Evolutionary conservation across 2,888 invertebrate species (phyloP).

Genomic region (Sylvicola cinctus): DNA sequence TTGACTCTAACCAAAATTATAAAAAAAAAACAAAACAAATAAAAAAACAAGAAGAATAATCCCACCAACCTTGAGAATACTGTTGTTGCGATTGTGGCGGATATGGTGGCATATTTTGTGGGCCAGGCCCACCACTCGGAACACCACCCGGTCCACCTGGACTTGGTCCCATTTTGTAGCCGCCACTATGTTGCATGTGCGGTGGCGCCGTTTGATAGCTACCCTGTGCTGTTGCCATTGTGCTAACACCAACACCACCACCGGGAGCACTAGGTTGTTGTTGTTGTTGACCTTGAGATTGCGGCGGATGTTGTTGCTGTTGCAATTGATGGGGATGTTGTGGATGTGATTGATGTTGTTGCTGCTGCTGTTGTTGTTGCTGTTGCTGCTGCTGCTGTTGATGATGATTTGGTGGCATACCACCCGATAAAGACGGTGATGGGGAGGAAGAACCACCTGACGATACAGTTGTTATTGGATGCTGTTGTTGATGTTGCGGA

Average conservation of each 20-base stretch:
- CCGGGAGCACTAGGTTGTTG: slow-evolving; percentile 5
- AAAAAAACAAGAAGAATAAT: neutral
- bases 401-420: slow-evolving; percentile 19
- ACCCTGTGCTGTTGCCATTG: slow-evolving; percentile 7
- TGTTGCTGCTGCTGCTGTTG: slow-evolving; percentile 10
- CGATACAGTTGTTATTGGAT: no score
- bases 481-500: slow-evolving; percentile 13
- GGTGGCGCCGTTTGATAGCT: slow-evolving; percentile 12
- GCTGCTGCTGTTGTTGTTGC: slow-evolving; percentile 14
- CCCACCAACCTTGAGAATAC: slow-evolving; percentile 29
- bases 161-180: slow-evolving; percentile 40
- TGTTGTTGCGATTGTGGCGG: slow-evolving; percentile 32
- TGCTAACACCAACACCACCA: slow-evolving; percentile 12
- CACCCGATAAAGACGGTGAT: no score
- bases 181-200: slow-evolving; percentile 24
- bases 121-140: slow-evolving; percentile 25
- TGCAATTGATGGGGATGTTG: slow-evolving; percentile 27
- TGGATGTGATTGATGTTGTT: slow-evolving; percentile 14
- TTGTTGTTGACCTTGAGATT: slow-evolving; percentile 3
- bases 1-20: neutral
- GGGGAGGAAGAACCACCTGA: no score
- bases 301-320: slow-evolving; percentile 9
- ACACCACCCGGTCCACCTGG: slow-evolving; percentile 35
- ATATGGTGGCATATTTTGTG: slow-evolving; percentile 33
- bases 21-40: neutral